These are phyloP conservation scores for Ictalurus punctatus DNA, from an alignment of 2,113 vertebrate species.

Conservation along the genomic window DNA sequence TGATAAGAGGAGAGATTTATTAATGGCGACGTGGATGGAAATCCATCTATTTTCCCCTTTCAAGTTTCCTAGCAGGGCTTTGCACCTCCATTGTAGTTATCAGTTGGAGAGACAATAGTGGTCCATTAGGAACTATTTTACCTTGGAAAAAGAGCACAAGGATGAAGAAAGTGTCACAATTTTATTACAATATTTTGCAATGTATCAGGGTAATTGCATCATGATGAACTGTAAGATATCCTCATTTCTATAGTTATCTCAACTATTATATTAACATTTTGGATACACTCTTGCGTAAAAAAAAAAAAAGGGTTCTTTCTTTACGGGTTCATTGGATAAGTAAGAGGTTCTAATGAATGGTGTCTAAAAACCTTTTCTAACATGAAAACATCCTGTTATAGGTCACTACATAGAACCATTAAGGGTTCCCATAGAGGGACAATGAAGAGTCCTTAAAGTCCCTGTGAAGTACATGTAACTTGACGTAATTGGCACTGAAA, in stretches of 20 bases:
- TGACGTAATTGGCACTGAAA: too few relatives aligned
- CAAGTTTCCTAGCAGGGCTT: conserved; percentile 69
- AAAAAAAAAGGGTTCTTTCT: neutral
- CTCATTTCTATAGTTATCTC: neutral
- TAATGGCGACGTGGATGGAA: conserved; percentile 72
- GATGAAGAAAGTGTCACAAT: conserved; percentile 63
- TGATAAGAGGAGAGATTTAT: conserved; percentile 73
- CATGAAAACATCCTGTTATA: neutral
- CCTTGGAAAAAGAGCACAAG: conserved; percentile 50
- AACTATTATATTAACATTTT: neutral
- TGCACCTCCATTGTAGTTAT: conserved; percentile 68
- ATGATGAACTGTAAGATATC: neutral
- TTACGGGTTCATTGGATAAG: neutral
- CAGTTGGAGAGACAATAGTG: conserved; percentile 68
- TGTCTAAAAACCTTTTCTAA: neutral
- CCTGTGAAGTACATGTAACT: too few relatives aligned
- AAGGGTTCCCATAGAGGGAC: neutral
- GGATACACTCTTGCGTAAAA: neutral
- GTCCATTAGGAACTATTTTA: conserved; percentile 56
- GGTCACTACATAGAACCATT: neutral
- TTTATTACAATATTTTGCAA: conserved; percentile 57
- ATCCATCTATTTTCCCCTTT: conserved; percentile 72
- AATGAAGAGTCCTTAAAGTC: neutral
- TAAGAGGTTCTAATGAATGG: neutral
- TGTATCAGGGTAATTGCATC: conserved; percentile 57